Base-by-base conservation (phyloP, 2,113 vertebrate genomes). In the Prietella phreatophila region DNA sequence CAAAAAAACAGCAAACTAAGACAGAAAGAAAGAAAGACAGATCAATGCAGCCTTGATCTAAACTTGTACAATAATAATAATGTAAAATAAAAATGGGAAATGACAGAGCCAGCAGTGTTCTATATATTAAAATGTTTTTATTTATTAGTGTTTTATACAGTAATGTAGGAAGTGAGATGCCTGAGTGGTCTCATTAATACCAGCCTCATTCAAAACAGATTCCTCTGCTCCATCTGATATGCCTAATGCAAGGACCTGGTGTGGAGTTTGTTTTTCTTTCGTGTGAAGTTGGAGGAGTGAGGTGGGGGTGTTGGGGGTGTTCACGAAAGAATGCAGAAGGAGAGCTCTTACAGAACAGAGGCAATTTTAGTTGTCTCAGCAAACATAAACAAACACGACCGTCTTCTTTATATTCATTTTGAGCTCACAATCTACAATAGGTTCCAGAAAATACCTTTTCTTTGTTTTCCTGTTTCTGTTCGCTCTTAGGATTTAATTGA, bases 281-380 rank as follows among this genome's bases (percentile, higher is more conserved):
- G 39, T 88, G 42, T 88, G 30, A 84, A 65, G n/a, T 79, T 30
- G 36, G 10, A 33, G 19, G 76, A n/a, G 50, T 53, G 2, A 6
- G 47, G n/a, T 33, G 50, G 19, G 30, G 76, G 47, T 13, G 14
- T 10, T 1, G 5, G 42, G 42, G 71, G 15, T 33, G 42, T 63
- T 87, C 71, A 84, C 82, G 56, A 67, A 88, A 88, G 82, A 88
- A 88, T 88, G 69, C 60, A 22, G 33, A 87, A 50, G 82, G 82
- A 79, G 87, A 88, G 69, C 67, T 88, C 84, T 78, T 84, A 78
- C 58, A 55, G 42, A 71, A 8, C 36, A 69, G 56, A 88, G 56
- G 71, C 61, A 88, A 84, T 88, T 84, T 79, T 65, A 78, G 56
- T 60, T 50, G 3, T 87, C 42, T 67, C 53, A 63, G 13, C 47